A percentile compares a stretch with the other conserved stretches of the same genome.
Conservation (phyloP, 2,797 vertebrate genomes). For the Buphagus erythrorhynchus region DNA sequence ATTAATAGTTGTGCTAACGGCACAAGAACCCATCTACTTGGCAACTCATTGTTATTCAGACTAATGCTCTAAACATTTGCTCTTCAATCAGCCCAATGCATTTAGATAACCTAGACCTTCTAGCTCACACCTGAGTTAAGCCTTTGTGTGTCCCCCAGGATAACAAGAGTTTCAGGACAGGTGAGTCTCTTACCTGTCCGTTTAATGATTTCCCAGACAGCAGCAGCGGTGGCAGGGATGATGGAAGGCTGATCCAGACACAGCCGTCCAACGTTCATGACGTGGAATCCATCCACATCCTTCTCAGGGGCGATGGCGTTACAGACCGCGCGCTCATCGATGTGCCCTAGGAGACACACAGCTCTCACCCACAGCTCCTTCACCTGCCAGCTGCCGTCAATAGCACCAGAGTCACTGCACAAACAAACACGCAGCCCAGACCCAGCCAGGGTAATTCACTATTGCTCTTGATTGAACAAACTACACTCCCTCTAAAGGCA, state of each 20-base stretch:
- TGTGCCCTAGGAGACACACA: conserved; percentile 77
- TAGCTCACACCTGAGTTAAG: neutral
- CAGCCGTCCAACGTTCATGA: conserved; percentile 89
- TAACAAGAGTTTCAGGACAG: neutral
- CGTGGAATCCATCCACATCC: conserved; percentile 93
- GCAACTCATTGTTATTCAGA: neutral
- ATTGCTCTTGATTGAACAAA: neutral
- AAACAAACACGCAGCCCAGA: neutral
- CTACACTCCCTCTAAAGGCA: neutral
- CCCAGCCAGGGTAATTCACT: neutral
- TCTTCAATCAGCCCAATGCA: neutral
- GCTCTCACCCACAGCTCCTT: neutral
- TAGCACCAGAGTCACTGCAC: neutral
- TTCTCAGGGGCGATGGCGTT: conserved; percentile 90
- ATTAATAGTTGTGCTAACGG: neutral
- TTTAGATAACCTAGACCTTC: neutral
- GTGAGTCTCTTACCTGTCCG: conserved; percentile 79
- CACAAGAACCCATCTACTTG: neutral
- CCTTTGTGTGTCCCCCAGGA: neutral
- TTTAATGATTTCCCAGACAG: conserved; percentile 92
- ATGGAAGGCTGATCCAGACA: conserved; percentile 90
- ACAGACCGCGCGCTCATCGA: conserved; percentile 87
- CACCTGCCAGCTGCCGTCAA: neutral
- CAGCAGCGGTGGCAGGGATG: conserved; percentile 90
- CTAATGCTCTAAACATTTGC: neutral